phyloP scores from a whole-genome alignment of 2,888 invertebrate genomes.

The Hypolimnas misippus region DNA sequence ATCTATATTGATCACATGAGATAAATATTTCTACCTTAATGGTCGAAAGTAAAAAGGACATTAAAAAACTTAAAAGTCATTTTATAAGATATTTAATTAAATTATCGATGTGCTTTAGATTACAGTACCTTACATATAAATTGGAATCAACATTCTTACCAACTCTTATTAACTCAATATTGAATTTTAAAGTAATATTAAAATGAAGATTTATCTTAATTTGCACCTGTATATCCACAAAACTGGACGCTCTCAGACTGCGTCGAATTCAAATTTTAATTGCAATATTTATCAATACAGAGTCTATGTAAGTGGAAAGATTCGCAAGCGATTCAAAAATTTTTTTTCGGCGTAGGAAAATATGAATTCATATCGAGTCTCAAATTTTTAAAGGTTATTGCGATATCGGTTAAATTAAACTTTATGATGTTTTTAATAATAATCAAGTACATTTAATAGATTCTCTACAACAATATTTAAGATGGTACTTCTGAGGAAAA shows the following conservation, averaged over 20 bases:
- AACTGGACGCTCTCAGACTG: constrained; percentile 7
- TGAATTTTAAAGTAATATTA: neutral
- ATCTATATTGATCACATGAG: too few relatives aligned
- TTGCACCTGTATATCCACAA: neutral
- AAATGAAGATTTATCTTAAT: neutral
- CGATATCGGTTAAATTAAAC: neutral
- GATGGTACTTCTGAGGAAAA: neutral
- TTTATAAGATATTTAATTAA: too few relatives aligned
- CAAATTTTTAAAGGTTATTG: neutral
- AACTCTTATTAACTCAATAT: neutral
- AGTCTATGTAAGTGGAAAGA: constrained; percentile 11
- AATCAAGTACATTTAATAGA: neutral
- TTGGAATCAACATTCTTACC: neutral
- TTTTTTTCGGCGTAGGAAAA: neutral
- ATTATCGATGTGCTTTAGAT: too few relatives aligned
- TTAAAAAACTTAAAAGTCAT: too few relatives aligned
- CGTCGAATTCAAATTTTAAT: constrained; percentile 14
- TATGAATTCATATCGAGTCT: neutral
- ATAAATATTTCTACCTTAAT: too few relatives aligned
- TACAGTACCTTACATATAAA: neutral
- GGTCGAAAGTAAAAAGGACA: too few relatives aligned
- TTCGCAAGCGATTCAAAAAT: constrained; percentile 1
- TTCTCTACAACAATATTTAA: neutral
- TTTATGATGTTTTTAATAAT: too few relatives aligned
- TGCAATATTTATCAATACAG: constrained; percentile 16